phyloP scores from a whole-genome alignment of 2,113 vertebrate species.

The Mionectes macconnelli region DNA sequence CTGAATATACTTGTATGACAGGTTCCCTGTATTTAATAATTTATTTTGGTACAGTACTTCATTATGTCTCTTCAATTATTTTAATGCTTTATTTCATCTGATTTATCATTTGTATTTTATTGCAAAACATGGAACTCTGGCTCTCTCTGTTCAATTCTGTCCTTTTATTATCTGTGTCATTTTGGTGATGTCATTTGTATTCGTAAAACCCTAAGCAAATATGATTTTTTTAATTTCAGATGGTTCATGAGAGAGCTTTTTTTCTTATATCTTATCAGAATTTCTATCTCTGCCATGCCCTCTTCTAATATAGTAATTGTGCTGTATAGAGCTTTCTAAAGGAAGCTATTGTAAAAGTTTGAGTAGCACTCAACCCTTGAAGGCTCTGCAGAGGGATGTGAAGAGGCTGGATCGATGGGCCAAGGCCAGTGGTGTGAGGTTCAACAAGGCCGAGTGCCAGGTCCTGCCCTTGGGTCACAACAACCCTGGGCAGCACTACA shows the following conservation, averaged over 20 bases:
- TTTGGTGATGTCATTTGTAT: background rate
- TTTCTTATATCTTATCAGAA: background rate
- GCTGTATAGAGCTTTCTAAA: background rate
- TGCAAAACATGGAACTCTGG: background rate
- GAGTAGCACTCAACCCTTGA: background rate
- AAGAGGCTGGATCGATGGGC: background rate
- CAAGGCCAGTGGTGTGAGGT: background rate
- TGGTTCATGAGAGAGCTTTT: background rate
- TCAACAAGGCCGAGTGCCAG: background rate
- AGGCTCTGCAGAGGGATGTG: background rate
- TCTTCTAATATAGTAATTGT: background rate
- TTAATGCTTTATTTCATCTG: background rate
- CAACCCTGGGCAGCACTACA: background rate
- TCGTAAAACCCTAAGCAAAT: background rate
- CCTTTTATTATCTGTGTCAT: background rate
- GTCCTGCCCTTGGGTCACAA: background rate
- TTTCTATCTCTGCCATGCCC: background rate
- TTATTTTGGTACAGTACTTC: background rate
- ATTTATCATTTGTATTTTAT: background rate
- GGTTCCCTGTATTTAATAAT: background rate
- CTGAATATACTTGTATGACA: background rate
- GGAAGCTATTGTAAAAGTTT: background rate
- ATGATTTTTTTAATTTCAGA: background rate
- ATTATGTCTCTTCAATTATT: background rate
- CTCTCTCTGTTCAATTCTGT: background rate